Evolutionary conservation across 2,113 vertebrate genomes (phyloP).

Genomic region (Herpetotheres cachinnans): DNA sequence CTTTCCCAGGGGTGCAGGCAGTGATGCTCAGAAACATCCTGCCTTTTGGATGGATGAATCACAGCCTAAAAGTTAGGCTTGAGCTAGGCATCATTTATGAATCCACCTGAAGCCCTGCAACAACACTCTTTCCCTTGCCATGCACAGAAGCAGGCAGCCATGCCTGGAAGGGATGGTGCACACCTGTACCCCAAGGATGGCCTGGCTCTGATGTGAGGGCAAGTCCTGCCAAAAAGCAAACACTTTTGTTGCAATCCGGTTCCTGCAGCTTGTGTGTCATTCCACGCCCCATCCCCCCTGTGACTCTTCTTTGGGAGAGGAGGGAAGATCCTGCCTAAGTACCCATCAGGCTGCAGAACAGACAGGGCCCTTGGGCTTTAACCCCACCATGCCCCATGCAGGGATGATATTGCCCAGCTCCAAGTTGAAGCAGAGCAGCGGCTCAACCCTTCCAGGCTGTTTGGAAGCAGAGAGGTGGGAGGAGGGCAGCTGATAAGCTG

Average conservation of each 20-base stretch:
- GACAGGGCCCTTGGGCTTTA: background rate
- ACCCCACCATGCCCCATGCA: background rate
- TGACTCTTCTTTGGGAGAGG: background rate
- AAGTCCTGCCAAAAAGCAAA: background rate
- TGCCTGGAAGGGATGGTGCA: background rate
- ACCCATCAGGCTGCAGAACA: background rate
- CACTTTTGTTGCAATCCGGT: background rate
- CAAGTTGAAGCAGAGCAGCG: background rate
- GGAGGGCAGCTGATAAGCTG: background rate
- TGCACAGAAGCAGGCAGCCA: background rate
- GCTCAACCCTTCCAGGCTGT: background rate
- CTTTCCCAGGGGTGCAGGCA: background rate
- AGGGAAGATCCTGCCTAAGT: background rate
- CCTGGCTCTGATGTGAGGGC: background rate
- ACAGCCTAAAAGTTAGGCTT: background rate
- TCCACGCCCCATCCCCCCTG: too few relatives aligned
- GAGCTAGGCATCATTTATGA: background rate
- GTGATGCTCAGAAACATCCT: background rate
- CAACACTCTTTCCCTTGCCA: background rate
- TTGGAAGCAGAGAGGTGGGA: background rate
- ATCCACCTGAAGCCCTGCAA: background rate
- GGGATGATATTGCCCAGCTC: background rate
- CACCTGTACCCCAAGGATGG: accelerated
- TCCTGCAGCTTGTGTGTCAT: background rate
- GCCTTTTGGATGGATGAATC: background rate